Base-by-base conservation (phyloP, 2,113 vertebrate species). In the Nesoenas mayeri region DNA sequence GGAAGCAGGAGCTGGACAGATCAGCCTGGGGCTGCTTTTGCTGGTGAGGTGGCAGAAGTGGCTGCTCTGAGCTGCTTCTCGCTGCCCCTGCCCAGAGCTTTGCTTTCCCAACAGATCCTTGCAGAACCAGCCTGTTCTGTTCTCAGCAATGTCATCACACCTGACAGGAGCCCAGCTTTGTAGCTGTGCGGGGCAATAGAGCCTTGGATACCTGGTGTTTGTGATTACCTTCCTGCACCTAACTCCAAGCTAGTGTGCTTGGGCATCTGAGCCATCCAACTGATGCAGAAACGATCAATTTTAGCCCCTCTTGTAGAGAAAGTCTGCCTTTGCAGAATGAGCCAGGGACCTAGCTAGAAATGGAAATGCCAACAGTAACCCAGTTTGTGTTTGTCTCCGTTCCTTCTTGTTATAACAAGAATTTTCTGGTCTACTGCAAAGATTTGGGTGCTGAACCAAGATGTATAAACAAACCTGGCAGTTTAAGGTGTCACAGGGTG, bases 91-190 rank as follows among this genome's bases (percentile, higher is more conserved):
- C 32, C 1, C 32, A n/a, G 57, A 69, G 67, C 87, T 86, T 50
- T 91, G 86, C 60, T 92, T 96, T 87, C 89, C 56, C 72, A 50
- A 47, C 31, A 54, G 64, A 70, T 84, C 77, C 93, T 80, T 86
- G 95, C 89, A 94, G 89, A 91, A 84, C 84, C 93, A 84, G 95
- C 95, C 84, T 80, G 72, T 50, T 53, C 18, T 94, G 95, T 86
- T 77, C 58, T 38, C 72, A 36, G 91, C 32, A 32, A 48, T 75
- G 79, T 66, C 57, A 47, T 26, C 38, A 16, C 32, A 79, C 32
- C 83, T 72, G 58, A 24, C 14, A 53, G 79, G 67, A 73, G 58
- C 67, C 18, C 54, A 56, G 47, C 66, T 71, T 57, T 0, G 2
- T 72, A 71, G 38, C 36, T 57, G 42, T 8, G 6, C 40, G 4